Conservation (phyloP, 2,888 invertebrate genomes). For the Agonopterix subpropinquella region DNA sequence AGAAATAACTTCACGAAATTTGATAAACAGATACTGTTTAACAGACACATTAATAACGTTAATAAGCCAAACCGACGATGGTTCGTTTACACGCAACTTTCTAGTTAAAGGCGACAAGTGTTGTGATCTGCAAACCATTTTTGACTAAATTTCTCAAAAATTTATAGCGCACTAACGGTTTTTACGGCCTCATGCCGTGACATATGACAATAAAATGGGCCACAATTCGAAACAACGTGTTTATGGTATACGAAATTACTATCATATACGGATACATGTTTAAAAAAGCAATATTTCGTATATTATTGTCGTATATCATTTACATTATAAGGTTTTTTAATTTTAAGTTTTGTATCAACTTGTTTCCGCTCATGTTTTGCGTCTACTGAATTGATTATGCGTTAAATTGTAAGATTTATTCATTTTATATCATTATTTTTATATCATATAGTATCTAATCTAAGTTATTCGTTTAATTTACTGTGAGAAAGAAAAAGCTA, state of each 20-base stretch:
- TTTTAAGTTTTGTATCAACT: conserved; percentile 21
- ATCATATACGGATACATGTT: conserved; percentile 37
- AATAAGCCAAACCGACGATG: conserved; percentile 45
- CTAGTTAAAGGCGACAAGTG: conserved; percentile 49
- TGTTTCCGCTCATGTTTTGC: conserved; percentile 13
- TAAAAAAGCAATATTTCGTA: conserved; percentile 34
- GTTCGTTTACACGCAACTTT: conserved; percentile 47
- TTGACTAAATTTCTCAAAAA: conserved; percentile 29
- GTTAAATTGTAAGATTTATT: conserved; percentile 1
- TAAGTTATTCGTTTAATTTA: no score
- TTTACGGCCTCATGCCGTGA: conserved; percentile 58
- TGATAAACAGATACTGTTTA: conserved; percentile 36
- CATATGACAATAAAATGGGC: conserved; percentile 55
- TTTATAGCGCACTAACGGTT: conserved; percentile 43
- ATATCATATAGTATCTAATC: no score
- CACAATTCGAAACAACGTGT: conserved; percentile 56
- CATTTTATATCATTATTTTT: neutral
- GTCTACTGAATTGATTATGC: conserved; percentile 6
- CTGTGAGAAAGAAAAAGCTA: no score
- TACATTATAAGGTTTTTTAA: conserved; percentile 24
- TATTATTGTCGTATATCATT: conserved; percentile 43
- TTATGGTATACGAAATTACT: conserved; percentile 54
- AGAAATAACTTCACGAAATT: conserved; percentile 24
- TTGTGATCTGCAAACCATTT: conserved; percentile 58
- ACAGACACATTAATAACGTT: conserved; percentile 45